These are phyloP conservation scores for Barnardius zonarius DNA, from an alignment of 2,113 vertebrate species.

Conservation along the genomic window DNA sequence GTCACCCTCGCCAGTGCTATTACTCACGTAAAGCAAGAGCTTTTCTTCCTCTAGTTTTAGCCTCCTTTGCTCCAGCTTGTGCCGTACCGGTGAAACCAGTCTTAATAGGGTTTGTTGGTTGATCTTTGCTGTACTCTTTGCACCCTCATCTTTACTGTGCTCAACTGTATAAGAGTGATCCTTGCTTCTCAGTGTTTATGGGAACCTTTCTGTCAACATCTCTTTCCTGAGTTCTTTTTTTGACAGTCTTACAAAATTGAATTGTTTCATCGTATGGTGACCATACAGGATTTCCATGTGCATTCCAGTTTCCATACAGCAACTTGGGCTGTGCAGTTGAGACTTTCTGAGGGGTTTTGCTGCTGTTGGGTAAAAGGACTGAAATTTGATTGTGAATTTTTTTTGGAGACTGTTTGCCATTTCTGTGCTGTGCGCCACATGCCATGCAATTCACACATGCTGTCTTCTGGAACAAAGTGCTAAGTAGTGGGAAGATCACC, in stretches of 20 bases:
- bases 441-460: constrained; percentile 38
- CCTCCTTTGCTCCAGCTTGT: rapidly evolving
- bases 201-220: neutral
- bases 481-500: constrained; percentile 54
- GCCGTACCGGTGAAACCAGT: neutral
- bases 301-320: neutral
- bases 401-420: constrained; percentile 32
- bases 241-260: neutral
- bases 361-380: neutral
- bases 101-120: neutral
- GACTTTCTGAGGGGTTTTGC: neutral
- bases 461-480: constrained; percentile 32
- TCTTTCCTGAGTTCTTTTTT: neutral
- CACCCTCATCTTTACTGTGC: neutral
- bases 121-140: neutral
- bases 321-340: neutral
- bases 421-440: constrained; percentile 25
- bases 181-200: neutral
- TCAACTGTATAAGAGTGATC: neutral
- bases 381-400: constrained; percentile 1
- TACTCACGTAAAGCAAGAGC: neutral
- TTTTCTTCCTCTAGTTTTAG: neutral
- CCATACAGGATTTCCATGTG: neutral
- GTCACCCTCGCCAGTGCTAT: neutral
- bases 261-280: neutral